Evolutionary conservation across 2,113 vertebrate genomes (phyloP).

Genomic region (Atherinomorus stipes): DNA sequence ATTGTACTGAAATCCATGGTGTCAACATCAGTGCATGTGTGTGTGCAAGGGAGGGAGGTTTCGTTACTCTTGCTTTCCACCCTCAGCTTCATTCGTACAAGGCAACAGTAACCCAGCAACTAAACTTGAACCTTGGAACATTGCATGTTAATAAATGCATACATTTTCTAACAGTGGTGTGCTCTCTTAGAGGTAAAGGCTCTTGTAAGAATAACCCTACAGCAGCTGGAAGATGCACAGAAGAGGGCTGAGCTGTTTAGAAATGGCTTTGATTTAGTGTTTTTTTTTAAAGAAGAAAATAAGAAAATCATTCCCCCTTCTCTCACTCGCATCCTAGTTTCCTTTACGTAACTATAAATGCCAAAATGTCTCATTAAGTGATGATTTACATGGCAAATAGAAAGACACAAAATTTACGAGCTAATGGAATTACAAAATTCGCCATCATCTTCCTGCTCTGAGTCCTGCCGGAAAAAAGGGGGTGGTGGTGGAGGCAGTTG

Average conservation of each 20-base stretch:
- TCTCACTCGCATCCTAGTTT: background rate
- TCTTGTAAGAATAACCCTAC: conserved; percentile 1
- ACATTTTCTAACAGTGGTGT: background rate
- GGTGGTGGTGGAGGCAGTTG: no score
- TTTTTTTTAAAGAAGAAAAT: no score
- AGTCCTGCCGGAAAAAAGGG: background rate
- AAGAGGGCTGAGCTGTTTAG: background rate
- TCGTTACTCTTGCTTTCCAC: conserved; percentile 40
- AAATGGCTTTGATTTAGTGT: no score
- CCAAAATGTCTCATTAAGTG: conserved; percentile 6
- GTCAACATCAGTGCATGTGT: background rate
- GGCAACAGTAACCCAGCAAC: conserved; percentile 86
- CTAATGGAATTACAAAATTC: conserved; percentile 12
- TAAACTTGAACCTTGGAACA: conserved; percentile 52
- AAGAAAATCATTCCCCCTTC: no score
- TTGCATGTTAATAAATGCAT: conserved; percentile 55
- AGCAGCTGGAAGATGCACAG: background rate
- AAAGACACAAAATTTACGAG: background rate
- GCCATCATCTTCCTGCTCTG: conserved; percentile 4
- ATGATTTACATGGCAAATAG: conserved; percentile 26
- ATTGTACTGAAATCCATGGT: background rate
- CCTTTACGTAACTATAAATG: conserved; percentile 15
- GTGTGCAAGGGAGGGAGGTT: conserved; percentile 5
- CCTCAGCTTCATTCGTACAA: conserved; percentile 68
- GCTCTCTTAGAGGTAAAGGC: conserved; percentile 1